Evolutionary conservation across 2,797 vertebrate genomes (phyloP).

Genomic region (Setipinna tenuifilis): DNA sequence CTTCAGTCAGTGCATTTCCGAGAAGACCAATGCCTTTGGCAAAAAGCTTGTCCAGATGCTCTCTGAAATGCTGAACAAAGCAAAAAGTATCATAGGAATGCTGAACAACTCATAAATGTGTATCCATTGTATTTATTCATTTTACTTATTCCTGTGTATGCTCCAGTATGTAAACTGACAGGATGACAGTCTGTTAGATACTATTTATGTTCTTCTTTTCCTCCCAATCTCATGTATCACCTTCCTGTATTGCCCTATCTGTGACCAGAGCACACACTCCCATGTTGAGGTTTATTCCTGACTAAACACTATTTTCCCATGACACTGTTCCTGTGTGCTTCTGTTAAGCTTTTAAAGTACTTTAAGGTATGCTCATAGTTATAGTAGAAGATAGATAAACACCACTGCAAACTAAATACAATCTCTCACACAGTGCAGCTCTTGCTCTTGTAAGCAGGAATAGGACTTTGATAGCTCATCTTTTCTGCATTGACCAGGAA

Average conservation of each 20-base stretch:
- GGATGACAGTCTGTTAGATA: background rate
- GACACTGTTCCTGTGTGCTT: background rate
- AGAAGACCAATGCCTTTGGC: slow-evolving; percentile 96
- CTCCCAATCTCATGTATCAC: background rate
- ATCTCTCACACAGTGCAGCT: background rate
- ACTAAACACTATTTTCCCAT: background rate
- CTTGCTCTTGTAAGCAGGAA: background rate
- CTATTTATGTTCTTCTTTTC: background rate
- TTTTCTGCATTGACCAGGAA: background rate
- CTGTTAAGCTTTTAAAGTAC: background rate
- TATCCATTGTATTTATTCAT: background rate
- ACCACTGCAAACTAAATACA: background rate
- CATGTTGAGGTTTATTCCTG: too few species aligned
- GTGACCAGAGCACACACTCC: too few species aligned
- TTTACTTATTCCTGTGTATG: background rate
- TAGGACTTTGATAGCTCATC: background rate
- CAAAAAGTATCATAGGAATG: slow-evolving; percentile 13
- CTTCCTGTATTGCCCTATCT: background rate
- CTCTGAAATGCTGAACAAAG: slow-evolving; percentile 89
- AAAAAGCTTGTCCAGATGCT: slow-evolving; percentile 96
- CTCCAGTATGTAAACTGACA: background rate
- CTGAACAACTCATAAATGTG: background rate
- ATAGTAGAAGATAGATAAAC: background rate
- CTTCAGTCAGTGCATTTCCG: slow-evolving; percentile 91
- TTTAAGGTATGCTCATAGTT: background rate